Percentiles rank a stretch among this genome's conserved stretches.
These are phyloP conservation scores for Caenorhabditis macrosperma DNA, from an alignment of 2,888 invertebrate species.

Conservation along the genomic window DNA sequence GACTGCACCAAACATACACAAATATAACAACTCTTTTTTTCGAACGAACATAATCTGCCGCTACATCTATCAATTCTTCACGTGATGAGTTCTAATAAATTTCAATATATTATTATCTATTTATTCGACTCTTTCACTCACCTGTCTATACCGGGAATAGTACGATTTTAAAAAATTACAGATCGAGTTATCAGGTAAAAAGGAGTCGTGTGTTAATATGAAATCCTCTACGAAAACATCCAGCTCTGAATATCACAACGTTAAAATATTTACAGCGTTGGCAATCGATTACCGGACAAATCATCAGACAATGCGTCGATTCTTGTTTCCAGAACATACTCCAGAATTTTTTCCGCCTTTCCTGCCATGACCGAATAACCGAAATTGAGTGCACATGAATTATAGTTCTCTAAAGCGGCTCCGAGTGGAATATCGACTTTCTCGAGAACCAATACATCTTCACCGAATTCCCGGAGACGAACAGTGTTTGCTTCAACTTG, in stretches of 20 bases:
- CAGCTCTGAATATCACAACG: slow-evolving; percentile 45
- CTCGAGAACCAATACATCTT: slow-evolving; percentile 89
- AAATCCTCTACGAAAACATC: slow-evolving; percentile 87
- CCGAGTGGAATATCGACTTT: slow-evolving; percentile 81
- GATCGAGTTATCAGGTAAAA: slow-evolving; percentile 87
- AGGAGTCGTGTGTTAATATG: slow-evolving; percentile 88
- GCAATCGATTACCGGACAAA: slow-evolving; percentile 12
- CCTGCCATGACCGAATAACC: slow-evolving; percentile 90
- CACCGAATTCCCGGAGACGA: slow-evolving; percentile 88
- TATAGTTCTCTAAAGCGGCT: slow-evolving; percentile 62
- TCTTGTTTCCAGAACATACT: slow-evolving; percentile 89
- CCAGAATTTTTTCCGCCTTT: slow-evolving; percentile 90
- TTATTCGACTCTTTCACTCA: too few species aligned
- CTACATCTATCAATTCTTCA: too few species aligned
- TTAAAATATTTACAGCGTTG: not conserved
- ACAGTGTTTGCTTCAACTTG: slow-evolving; percentile 93
- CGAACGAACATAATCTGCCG: slow-evolving; percentile 40
- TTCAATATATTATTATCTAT: too few species aligned
- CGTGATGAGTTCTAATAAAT: too few species aligned
- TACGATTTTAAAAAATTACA: slow-evolving; percentile 82
- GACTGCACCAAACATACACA: slow-evolving; percentile 87
- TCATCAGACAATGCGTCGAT: slow-evolving; percentile 82
- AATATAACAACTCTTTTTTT: slow-evolving; percentile 87
- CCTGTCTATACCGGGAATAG: slow-evolving; percentile 61
- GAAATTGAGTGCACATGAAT: slow-evolving; percentile 39